phyloP scores from a whole-genome alignment of 2,113 vertebrate genomes.

The Guaruba guarouba region DNA sequence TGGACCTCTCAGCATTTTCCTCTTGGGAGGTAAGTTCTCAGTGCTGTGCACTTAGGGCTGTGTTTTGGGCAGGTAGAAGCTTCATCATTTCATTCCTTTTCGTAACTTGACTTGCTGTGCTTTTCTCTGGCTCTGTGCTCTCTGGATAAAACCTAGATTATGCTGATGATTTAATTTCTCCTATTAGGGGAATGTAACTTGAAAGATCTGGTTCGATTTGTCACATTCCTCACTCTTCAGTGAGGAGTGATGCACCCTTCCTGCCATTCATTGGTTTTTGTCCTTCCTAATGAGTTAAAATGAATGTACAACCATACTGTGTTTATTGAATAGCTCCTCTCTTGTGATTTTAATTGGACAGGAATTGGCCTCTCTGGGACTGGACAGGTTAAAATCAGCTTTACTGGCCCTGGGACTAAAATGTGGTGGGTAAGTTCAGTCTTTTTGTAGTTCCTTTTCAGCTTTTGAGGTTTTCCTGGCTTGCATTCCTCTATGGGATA shows the following conservation, averaged over 20 bases:
- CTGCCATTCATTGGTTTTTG: not conserved
- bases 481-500: not conserved
- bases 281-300: not conserved
- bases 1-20: constrained; percentile 98
- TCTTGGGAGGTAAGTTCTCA: constrained; percentile 90
- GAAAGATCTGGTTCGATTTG: not conserved
- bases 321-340: not conserved
- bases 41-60: not conserved
- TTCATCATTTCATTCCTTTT: not conserved
- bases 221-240: not conserved
- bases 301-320: not conserved
- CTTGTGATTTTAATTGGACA: constrained; percentile 48
- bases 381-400: constrained; percentile 97
- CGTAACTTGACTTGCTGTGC: not conserved
- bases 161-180: not conserved
- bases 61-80: not conserved
- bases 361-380: constrained; percentile 95
- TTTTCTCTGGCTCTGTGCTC: not conserved
- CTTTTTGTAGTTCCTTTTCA: not conserved
- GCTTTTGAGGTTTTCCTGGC: not conserved
- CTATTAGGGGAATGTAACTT: not conserved
- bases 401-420: constrained; percentile 94
- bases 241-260: not conserved
- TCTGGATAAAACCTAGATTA: not conserved
- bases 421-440: constrained; percentile 89